Conservation (phyloP, 2,797 vertebrate genomes). For the Sebastiscus tertius region DNA sequence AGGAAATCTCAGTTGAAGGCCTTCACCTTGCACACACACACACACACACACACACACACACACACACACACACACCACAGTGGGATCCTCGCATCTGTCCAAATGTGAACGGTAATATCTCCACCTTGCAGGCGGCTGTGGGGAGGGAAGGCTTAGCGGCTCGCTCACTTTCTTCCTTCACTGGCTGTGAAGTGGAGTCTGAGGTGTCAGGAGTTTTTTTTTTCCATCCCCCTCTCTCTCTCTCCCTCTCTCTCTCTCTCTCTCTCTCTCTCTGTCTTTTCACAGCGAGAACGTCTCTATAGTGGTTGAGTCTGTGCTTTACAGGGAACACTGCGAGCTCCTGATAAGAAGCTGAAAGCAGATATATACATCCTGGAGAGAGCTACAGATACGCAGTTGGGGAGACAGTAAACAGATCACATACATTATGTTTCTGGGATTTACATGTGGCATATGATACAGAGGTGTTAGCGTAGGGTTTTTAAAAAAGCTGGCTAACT, state of each 20-base stretch:
- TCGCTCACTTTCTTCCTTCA: slow-evolving; percentile 80
- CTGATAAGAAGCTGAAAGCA: slow-evolving; percentile 85
- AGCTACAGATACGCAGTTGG: slow-evolving; percentile 58
- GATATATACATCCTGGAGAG: slow-evolving; percentile 80
- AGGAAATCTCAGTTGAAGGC: slow-evolving; percentile 58
- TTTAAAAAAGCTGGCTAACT: slow-evolving; percentile 39
- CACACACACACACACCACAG: slow-evolving; percentile 49
- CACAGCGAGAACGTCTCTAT: slow-evolving; percentile 70
- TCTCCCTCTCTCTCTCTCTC: slow-evolving; percentile 6
- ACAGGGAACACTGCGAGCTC: slow-evolving; percentile 76
- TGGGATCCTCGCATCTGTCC: slow-evolving; percentile 79
- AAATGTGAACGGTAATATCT: slow-evolving; percentile 84
- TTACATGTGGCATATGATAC: slow-evolving; percentile 64
- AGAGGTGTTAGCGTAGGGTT: slow-evolving; percentile 39
- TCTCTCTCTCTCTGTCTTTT: slow-evolving; percentile 39
- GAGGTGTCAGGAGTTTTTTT: slow-evolving; percentile 83
- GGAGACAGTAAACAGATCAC: slow-evolving; percentile 75
- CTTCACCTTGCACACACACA: slow-evolving; percentile 26
- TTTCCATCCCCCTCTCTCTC: neutral
- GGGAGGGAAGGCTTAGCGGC: slow-evolving; percentile 75
- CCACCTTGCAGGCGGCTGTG: slow-evolving; percentile 80
- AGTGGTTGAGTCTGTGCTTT: slow-evolving; percentile 77
- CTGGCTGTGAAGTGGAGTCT: slow-evolving; percentile 85
- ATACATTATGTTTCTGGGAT: slow-evolving; percentile 71
- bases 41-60: slow-evolving; percentile 28